Base-by-base conservation (phyloP, 2,797 vertebrate genomes). In the Acanthurus tractus region DNA sequence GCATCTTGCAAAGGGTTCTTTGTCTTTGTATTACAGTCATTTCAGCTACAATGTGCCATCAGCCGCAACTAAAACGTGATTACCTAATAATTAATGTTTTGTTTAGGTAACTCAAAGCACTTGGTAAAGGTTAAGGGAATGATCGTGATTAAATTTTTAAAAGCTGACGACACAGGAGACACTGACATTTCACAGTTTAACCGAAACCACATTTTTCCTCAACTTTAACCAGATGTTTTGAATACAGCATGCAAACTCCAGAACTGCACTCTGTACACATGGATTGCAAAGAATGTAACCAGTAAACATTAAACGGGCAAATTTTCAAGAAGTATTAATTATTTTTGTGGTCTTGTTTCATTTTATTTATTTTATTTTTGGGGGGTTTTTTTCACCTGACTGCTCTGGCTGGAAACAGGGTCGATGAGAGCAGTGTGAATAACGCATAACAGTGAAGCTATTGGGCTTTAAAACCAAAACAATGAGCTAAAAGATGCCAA, bases 401-500 rank as follows among this genome's bases (percentile, higher is more conserved):
- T 40, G 23, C 17, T 23, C 3, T 0, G 0, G 6, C 40, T 62
- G 38, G 18, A 65, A 59, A 55, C 8, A 14, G 5, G 38, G 40
- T 55, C 18, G 22, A 36, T 45, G 25, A 49, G 22, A 38, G 0
- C 25, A 29, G 25, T 29, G 25, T 29, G 25, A 29, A 29, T 29
- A 20, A 61, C 56, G 15, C 13, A 34, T 29, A 53, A 52, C 12
- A 57, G 20, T n/a, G 17, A 66, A 13, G 3, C 4, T 50, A 34
- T 40, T 36, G 42, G 10, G 3, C 57, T 58, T 25, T 15, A 12
- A 68, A 71, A 57, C 8, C 20, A 50, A 69, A 75, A 73, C 52
- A 72, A 53, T 23, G 8, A 53, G 29, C 29, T 29, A 0, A 59
- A 72, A 74, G 25, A 25, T 1, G 20, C 14, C 3, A 18, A 53